Evolutionary conservation across 2,113 vertebrate genomes (phyloP).

Genomic region (Proterorhinus semilunaris): DNA sequence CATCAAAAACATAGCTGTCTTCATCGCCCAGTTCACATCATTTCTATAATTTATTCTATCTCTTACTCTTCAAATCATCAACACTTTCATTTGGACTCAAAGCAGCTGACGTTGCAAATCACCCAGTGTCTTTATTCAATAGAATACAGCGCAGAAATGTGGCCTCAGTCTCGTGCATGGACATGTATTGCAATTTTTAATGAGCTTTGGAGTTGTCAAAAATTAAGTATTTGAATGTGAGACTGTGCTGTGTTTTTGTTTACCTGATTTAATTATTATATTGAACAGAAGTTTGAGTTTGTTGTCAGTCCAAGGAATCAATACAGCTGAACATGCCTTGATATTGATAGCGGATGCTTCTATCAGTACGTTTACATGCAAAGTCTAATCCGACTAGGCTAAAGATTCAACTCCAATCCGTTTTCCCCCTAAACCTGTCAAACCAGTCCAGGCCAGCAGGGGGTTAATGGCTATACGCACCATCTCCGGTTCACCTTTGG

Average conservation of each 20-base stretch:
- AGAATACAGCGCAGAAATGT: conserved; percentile 33
- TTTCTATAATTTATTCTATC: conserved; percentile 42
- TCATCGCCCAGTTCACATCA: conserved; percentile 26
- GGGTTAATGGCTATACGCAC: no score
- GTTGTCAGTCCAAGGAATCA: no score
- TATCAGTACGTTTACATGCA: no score
- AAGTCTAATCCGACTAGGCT: no score
- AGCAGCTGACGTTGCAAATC: conserved; percentile 48
- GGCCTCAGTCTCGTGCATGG: conserved; percentile 41
- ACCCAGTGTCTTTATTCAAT: conserved; percentile 59
- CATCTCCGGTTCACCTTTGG: no score
- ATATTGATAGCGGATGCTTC: no score
- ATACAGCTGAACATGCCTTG: no score
- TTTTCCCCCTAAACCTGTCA: no score
- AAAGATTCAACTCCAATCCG: no score
- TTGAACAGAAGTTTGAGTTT: no score
- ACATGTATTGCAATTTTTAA: conserved; percentile 58
- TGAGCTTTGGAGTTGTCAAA: conserved; percentile 43
- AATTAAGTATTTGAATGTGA: conserved; percentile 41
- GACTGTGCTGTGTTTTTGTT: conserved; percentile 14
- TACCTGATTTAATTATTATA: no score
- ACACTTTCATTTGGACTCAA: conserved; percentile 35
- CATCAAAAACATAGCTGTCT: conserved; percentile 3
- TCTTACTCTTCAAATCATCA: conserved; percentile 43
- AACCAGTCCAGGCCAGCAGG: no score